Base-by-base conservation (phyloP, 2,888 invertebrate species). In the Eristalis pertinax region DNA sequence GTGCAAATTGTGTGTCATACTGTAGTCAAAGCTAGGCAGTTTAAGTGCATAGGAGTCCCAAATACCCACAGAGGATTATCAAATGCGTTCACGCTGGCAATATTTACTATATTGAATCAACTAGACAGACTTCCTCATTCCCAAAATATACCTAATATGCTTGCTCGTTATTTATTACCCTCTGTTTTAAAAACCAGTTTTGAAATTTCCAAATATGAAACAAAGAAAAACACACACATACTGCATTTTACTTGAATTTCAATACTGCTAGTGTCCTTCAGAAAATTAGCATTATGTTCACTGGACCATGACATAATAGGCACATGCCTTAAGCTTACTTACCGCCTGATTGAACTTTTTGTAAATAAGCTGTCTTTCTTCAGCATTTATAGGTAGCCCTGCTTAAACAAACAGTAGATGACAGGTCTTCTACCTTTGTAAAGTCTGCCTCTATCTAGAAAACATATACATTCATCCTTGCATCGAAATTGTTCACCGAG, bases 291-390 rank as follows among this genome's bases (percentile, higher is more conserved):
- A 32, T 50, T 19, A 1, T 2, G 50, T 50, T 19, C 19, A 19
- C 19, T 19, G 19, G 50, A 50, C 50, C 50, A 10, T 50, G 19
- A 72, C 35, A 84, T 76, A 90, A 83, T 90, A 90, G 24, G 62
- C 88, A 62, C 10, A 43, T 64, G 15, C 64, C 64, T 35, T 56
- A n/a, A 1, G 74, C n/a, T 56, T 65, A 24, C 24, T 26, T 56
- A 68, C 90, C 90, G 1, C 88, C 89, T 80, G 84, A 90, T 43
- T 90, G 89, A 83, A 89, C 89, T 1, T 89, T 89, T 43, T 88
- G 85, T 62, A 15, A 62, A 62, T 62, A 22, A 8, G 2, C 50
- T 8, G 19, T 19, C 19, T 50, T 8, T 50, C 50, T n/a, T 5
- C 50, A 50, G 8, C 19, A n/a, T 50, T 50, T 50, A 19, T 50